Evolutionary conservation across 2,888 invertebrate genomes (phyloP), one percentile per base, ranked within the genome.

Genomic region (Hypena proboscidalis): DNA sequence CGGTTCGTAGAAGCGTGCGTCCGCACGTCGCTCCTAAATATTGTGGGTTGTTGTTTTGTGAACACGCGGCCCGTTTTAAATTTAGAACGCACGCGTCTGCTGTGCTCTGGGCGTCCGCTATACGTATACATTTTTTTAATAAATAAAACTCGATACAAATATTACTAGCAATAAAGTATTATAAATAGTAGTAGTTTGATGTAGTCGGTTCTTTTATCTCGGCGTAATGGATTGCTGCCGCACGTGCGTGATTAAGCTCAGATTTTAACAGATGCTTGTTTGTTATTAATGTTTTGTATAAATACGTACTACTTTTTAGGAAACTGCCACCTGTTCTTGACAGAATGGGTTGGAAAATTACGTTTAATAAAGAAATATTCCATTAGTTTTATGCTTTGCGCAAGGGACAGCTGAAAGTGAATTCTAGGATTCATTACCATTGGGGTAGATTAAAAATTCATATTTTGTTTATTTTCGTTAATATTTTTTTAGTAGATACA

Each of bases 21-120:
- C 48, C 72, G 63, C 75, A 72, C 70, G 65, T 63, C 71, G 67
- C 68, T 80, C 77, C 83, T 74, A 77, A 74, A 80, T 78, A 79
- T 80, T 82, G 80, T 82, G 77, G 72, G 77, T 75, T 71, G 86
- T 83, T 85, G 84, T 84, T 85, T 83, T 83, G 73, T 72, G 80
- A 71, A 76, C 83, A 77, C 81, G 83, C 81, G 80, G 74, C 58
- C 63, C 54, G 70, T 67, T 73, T n/a, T 87, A 86, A 76, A 86
- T 80, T 75, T 89, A 87, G 87, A 85, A 59, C 70, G 67, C 70
- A 71, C 69, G 74, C 80, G 83, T 82, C 84, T 83, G 80, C 75
- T 58, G 49, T 56, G 70, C 61, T 60, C 73, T 68, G 74, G 59
- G 74, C 82, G 83, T 80, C 79, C 79, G 83, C 80, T 83, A 77